These are phyloP conservation scores for Hydractinia symbiolongicarpus DNA, from an alignment of 30 jellyfish, hydroid and myxozoan species.

Conservation along the genomic window DNA sequence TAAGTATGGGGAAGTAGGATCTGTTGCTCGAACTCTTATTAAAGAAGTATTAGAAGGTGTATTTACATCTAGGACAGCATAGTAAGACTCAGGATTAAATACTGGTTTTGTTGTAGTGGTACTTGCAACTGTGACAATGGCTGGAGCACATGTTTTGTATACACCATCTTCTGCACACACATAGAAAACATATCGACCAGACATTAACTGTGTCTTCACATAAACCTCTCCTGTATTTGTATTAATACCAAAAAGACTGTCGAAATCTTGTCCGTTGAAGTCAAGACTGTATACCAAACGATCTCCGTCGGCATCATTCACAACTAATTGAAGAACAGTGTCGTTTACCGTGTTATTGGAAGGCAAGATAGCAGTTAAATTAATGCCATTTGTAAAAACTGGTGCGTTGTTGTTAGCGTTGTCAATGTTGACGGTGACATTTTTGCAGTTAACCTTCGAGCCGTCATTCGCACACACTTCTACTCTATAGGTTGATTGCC, in stretches of 20 bases:
- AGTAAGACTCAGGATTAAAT: constrained; percentile 1
- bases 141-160: constrained; percentile 59
- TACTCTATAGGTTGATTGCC: constrained; percentile 27
- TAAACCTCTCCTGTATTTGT: constrained; percentile 55
- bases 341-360: constrained; percentile 39
- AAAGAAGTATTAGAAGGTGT: constrained; percentile 47
- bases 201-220: constrained; percentile 36
- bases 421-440: constrained; percentile 33
- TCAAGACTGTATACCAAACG: constrained; percentile 40
- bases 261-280: constrained; percentile 17
- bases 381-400: constrained; percentile 27
- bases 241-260: constrained; percentile 42
- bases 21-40: constrained; percentile 61
- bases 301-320: constrained; percentile 84
- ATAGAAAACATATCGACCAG: constrained; percentile 30
- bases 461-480: constrained; percentile 55
- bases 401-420: constrained; percentile 69
- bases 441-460: constrained; percentile 30
- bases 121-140: constrained; percentile 22
- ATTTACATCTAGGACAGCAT: constrained; percentile 42
- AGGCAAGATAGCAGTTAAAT: constrained; percentile 2
- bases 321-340: constrained; percentile 42
- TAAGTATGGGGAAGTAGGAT: constrained; percentile 50
- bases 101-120: constrained; percentile 7
- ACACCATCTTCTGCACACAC: constrained; percentile 82